Evolutionary conservation across 2,113 vertebrate species (phyloP), one percentile per base, ranked within the genome.

Genomic region (Marmota flaviventris): DNA sequence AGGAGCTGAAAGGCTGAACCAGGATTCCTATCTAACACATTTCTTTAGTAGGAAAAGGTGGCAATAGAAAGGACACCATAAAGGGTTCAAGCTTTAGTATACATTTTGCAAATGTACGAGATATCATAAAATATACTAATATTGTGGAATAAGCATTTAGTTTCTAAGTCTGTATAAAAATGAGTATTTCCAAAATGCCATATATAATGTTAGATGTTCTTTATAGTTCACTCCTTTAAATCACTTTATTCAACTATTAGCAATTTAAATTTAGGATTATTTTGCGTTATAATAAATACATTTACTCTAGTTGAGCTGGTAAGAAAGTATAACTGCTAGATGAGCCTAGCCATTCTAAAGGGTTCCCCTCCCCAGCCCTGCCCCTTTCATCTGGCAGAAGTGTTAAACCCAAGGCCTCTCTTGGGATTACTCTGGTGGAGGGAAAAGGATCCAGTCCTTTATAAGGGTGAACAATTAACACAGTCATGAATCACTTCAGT

Each of bases 161-260:
- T 58, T 72, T 78, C 32, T n/a, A 87, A 77, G 11, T 91, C n/a
- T 95, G 56, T 61, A 81, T 86, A 91, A 91, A 93, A 94, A 89
- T 63, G 12, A 83, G 32, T 78, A 63, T 39, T 29, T 61, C 2
- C 18, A 45, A 94, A 96, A 86, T 73, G 75, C 20, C 63, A 90
- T 9, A n/a, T 17, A 24, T 56, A 83, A 72, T 83, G 45, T 48
- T 63, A 42, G 53, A 84, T 29, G 12, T 32, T 67, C 27, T 94
- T 88, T 53, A 86, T 69, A 89, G 91, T 72, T 37, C 92, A 85
- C 27, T 76, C 14, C 20, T 87, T 27, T 75, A 85, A 90, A 73
- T 82, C 45, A 91, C 17, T 56, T 45, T 78, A 76, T 45, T 69
- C 53, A 70, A 78, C 32, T 53, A 53, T 67, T 63, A 17, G 75